Base-by-base conservation (phyloP, 2,888 invertebrate species). In the Platycheirus albimanus region DNA sequence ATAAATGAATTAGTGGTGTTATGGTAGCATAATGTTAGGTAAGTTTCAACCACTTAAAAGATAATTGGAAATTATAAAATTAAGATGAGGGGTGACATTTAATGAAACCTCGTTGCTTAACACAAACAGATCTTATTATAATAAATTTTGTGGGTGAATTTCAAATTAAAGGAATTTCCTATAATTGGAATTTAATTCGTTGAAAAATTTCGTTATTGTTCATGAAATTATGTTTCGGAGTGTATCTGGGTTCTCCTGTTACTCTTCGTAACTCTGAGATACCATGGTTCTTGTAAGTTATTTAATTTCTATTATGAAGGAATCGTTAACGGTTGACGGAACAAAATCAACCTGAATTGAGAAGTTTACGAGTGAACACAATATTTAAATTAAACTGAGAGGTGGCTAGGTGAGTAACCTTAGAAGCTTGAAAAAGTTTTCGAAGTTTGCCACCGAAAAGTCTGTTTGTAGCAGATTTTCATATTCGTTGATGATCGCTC, bases 51-150 rank as follows among this genome's bases (percentile, higher is more conserved):
- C 58, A 58, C 58, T 58, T 41, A 58, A 56, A 69, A 56, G 33
- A 54, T 69, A 69, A 69, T 69, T 69, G 54, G 33, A 69, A 69
- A 69, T 69, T 69, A 54, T 24, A 19, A 69, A 69, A 69, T 54
- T 54, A 69, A 45, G 11, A 20, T 58, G 41, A n/a, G n/a, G 41
- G 58, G 58, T 58, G 58, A 58, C 28, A 28, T 58, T 58, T 41
- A 13, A 15, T 41, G 58, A 28, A 58, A 58, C 11, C 36, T 36
- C 36, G 13, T 8, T 19, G 3, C 17, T 6, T 6, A 52, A 33
- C 24, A 52, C 19, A 33, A 24, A n/a, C n/a, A 17, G 13, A 51
- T 24, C n/a, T n/a, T n/a, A n/a, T n/a, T n/a, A n/a, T n/a, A n/a
- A n/a, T 6, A 24, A 49, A 49, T 11, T 33, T 19, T 17, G 19